phyloP scores from a whole-genome alignment of 2,888 invertebrate genomes.

The Caenorhabditis parvicauda region DNA sequence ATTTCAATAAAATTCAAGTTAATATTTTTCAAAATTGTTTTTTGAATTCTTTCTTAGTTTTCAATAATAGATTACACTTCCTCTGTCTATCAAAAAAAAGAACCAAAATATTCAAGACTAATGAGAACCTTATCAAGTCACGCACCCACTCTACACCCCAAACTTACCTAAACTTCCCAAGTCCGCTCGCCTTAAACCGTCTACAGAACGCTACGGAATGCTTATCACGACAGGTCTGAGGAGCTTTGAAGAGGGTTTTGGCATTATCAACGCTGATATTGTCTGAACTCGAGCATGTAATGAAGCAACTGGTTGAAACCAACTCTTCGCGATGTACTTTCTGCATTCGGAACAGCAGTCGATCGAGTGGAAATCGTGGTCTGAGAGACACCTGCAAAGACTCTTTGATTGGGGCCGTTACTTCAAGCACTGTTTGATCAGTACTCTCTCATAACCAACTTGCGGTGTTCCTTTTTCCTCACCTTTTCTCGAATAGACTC shows the following conservation, averaged over 20 bases:
- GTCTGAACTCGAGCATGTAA: constrained; percentile 37
- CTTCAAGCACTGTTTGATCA: not conserved
- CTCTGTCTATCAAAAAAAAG: not conserved
- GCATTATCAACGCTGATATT: constrained; percentile 46
- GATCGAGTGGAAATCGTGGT: constrained; percentile 49
- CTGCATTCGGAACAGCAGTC: constrained; percentile 49
- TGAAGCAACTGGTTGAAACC: constrained; percentile 7
- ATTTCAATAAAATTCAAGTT: too few relatives aligned
- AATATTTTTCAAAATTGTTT: too few relatives aligned
- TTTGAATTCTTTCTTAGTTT: too few relatives aligned
- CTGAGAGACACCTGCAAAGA: constrained; percentile 34
- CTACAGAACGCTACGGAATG: constrained; percentile 46
- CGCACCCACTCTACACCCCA: too few relatives aligned
- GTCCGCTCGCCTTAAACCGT: constrained; percentile 41
- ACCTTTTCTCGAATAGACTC: constrained; percentile 39
- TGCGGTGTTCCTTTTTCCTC: constrained; percentile 6
- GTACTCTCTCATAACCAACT: not conserved
- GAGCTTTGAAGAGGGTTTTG: constrained; percentile 30
- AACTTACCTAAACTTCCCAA: constrained; percentile 46
- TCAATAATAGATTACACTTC: not conserved
- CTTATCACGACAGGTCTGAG: constrained; percentile 40
- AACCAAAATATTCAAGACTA: too few relatives aligned
- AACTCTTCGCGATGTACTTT: constrained; percentile 41
- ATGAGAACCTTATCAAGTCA: too few relatives aligned
- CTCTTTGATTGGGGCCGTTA: constrained; percentile 3